Base-by-base conservation (phyloP, 2,113 vertebrate species). In the Paraplagusia blochii region DNA sequence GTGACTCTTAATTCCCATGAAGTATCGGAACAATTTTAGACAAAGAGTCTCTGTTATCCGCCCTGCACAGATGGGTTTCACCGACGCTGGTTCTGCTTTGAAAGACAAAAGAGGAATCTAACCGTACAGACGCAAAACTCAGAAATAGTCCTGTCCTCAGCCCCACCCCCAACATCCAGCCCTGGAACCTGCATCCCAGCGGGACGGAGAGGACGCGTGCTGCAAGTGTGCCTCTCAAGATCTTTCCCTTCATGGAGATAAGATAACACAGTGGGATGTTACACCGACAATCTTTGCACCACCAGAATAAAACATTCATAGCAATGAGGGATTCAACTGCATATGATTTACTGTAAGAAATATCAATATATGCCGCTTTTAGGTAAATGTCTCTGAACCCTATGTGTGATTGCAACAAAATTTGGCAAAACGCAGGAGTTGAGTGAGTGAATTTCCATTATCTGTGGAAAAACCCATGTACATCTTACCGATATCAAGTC, bases 31-130 rank as follows among this genome's bases (percentile, higher is more conserved):
- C 61, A 74, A 66, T 64, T 42, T 63, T 69, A 85, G 66, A 88
- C 86, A 88, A 87, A 80, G 77, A 71, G 15, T 62, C 55, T 49
- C 82, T 87, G 81, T 88, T 78, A 74, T 84, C 68, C 64, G 56
- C 59, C 74, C 56, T 18, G 81, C 83, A 76, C 87, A 89, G 85
- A 89, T 87, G 87, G 87, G 80, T 76, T 79, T 68, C 75, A 70
- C 75, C 54, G 76, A 87, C 87, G 84, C 85, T 36, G 53, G 83
- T 78, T 78, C 73, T 79, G 69, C 33, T 62, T 45, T 46, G 64
- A 81, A 81, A 85, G 73, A 89, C 85, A 88, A 87, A 86, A 68
- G 84, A 72, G 57, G 71, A 74, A 66, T 77, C 71, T 85, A 83
- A 86, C 84, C 67, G 85, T 83, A 87, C 22, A 51, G 51, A 67